Evolutionary conservation across 2,888 invertebrate species (phyloP).

Genomic region (Eucriotettix oculatus): DNA sequence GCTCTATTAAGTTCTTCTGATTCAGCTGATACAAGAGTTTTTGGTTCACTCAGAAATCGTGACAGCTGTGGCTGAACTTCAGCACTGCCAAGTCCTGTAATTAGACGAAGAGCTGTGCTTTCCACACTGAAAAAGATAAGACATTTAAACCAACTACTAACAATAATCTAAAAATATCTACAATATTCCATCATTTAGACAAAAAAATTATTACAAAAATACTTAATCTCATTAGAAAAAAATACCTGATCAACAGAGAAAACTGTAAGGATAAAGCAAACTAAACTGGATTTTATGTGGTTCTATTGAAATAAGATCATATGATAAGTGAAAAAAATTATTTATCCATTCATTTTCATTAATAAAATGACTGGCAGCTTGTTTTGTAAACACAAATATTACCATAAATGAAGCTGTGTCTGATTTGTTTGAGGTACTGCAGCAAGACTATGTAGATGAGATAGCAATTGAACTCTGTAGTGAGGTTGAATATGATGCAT

Average conservation of each 20-base stretch:
- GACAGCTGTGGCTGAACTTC: slow-evolving; percentile 90
- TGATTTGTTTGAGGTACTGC: slow-evolving; percentile 89
- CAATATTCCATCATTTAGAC: no score
- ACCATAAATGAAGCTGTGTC: slow-evolving; percentile 85
- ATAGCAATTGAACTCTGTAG: slow-evolving; percentile 80
- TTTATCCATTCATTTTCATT: no score
- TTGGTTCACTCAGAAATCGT: slow-evolving; percentile 77
- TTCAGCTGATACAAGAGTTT: slow-evolving; percentile 80
- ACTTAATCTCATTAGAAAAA: no score
- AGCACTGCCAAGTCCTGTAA: slow-evolving; percentile 79
- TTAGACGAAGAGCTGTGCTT: slow-evolving; percentile 70
- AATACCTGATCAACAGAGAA: no score
- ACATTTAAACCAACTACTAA: no score
- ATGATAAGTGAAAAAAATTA: no score
- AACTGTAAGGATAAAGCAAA: no score
- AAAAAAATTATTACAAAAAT: no score
- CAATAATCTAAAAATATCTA: no score
- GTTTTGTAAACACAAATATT: slow-evolving; percentile 7
- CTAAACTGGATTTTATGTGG: no score
- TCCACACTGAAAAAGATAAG: slow-evolving; percentile 44
- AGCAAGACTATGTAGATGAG: slow-evolving; percentile 79
- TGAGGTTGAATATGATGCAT: slow-evolving; percentile 94
- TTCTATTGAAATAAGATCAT: no score
- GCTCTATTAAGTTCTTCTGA: slow-evolving; percentile 90
- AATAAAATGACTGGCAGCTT: no score